These are phyloP conservation scores for Amblyopsis hoosieri DNA, from an alignment of 2,797 vertebrate species.

Conservation along the genomic window DNA sequence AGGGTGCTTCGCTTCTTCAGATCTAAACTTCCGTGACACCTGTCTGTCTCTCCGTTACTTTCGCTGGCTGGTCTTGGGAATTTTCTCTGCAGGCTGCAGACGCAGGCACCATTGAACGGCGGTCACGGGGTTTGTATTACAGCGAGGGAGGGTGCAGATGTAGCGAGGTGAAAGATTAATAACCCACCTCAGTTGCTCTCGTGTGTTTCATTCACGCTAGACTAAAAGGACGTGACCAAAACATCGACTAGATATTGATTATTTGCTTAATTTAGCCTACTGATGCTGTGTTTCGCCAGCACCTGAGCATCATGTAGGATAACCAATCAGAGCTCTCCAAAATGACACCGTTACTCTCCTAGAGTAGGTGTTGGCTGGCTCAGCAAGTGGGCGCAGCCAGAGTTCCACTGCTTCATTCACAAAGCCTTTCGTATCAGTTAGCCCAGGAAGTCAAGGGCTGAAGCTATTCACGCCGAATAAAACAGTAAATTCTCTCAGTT, in stretches of 20 bases:
- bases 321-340: constrained; percentile 3
- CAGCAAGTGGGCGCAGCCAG: not conserved
- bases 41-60: constrained; percentile 38
- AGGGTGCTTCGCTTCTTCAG: constrained; percentile 46
- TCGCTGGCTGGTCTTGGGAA: constrained; percentile 3
- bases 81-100: constrained; percentile 38
- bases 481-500: too few relatives aligned
- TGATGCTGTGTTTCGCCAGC: not conserved
- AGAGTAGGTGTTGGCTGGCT: not conserved
- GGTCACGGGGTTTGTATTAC: constrained; percentile 79
- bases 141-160: constrained; percentile 27
- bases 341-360: not conserved
- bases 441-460: too few relatives aligned
- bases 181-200: not conserved
- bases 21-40: constrained; percentile 73
- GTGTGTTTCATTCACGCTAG: not conserved
- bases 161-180: constrained; percentile 1
- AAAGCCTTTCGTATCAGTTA: too few relatives aligned
- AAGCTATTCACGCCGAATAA: too few relatives aligned
- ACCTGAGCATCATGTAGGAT: constrained; percentile 1
- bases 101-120: constrained; percentile 62
- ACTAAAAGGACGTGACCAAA: not conserved
- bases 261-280: not conserved
- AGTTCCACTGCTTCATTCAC: too few relatives aligned
- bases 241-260: too few relatives aligned